A percentile compares a stretch with the other conserved stretches of the same genome.
Conservation (phyloP, 2,888 invertebrate genomes). For the Acrobasis suavella region DNA sequence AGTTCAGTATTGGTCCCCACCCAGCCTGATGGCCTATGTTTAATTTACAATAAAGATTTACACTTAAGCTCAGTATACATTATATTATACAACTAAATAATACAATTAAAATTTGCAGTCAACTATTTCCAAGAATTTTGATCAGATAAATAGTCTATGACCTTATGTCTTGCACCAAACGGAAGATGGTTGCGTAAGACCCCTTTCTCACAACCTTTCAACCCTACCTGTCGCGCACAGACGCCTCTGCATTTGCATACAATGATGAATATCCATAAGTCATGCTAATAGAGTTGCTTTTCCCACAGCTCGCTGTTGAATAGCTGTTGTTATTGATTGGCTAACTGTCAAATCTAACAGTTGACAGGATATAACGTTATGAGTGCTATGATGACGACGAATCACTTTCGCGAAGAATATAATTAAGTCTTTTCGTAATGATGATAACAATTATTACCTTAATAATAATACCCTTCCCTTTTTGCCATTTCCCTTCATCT, state of each 20-base stretch:
- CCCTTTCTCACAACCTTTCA: slow-evolving; percentile 69
- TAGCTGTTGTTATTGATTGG: neutral
- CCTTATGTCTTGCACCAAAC: slow-evolving; percentile 36
- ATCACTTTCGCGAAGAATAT: neutral
- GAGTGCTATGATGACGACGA: neutral
- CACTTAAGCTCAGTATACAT: too few species aligned
- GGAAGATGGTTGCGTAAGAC: slow-evolving; percentile 48
- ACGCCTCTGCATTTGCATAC: slow-evolving; percentile 15
- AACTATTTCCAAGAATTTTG: too few species aligned
- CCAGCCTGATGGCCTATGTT: too few species aligned
- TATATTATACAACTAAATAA: too few species aligned
- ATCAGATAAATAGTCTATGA: too few species aligned
- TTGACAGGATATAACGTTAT: slow-evolving; percentile 7
- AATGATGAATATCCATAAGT: slow-evolving; percentile 21
- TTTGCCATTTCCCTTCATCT: too few species aligned
- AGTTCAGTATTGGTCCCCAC: too few species aligned
- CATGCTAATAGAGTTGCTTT: slow-evolving; percentile 19
- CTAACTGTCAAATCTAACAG: slow-evolving; percentile 6
- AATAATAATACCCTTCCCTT: too few species aligned
- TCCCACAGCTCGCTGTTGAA: neutral
- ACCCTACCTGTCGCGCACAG: slow-evolving; percentile 40
- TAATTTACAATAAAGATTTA: too few species aligned
- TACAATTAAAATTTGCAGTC: too few species aligned
- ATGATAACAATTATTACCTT: too few species aligned
- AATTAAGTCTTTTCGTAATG: too few species aligned